Evolutionary conservation across 2,797 vertebrate genomes (phyloP).

Genomic region (Cheirogaleus major): DNA sequence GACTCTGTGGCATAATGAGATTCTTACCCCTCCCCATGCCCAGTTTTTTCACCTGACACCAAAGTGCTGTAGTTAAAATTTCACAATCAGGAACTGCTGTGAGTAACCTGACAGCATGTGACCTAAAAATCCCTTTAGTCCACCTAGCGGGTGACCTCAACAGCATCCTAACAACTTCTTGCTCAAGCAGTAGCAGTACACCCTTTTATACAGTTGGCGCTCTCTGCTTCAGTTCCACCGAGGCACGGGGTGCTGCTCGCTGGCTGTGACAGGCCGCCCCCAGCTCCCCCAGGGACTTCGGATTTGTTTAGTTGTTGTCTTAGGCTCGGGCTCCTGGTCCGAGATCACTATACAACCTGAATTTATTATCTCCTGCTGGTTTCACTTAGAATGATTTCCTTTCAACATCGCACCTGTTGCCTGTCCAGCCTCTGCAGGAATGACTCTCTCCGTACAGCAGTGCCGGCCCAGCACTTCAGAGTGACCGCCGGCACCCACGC

Average conservation of each 20-base stretch:
- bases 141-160: background rate
- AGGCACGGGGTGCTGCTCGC: background rate
- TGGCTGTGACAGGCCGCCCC: background rate
- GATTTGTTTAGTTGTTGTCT: background rate
- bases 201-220: background rate
- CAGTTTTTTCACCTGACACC: too few relatives aligned
- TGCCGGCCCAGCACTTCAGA: background rate
- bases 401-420: background rate
- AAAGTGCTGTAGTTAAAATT: background rate
- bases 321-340: background rate
- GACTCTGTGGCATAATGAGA: background rate
- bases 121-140: background rate
- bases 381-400: background rate
- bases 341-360: background rate
- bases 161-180: background rate
- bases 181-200: background rate
- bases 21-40: too few relatives aligned
- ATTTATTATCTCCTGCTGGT: background rate
- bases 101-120: background rate
- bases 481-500: background rate
- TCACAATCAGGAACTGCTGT: background rate
- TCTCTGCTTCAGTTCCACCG: background rate
- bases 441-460: background rate
- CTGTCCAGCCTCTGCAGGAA: background rate
- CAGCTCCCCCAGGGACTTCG: background rate